Base-by-base conservation (phyloP, 2,888 invertebrate species). In the Melinopterus prodromus region DNA sequence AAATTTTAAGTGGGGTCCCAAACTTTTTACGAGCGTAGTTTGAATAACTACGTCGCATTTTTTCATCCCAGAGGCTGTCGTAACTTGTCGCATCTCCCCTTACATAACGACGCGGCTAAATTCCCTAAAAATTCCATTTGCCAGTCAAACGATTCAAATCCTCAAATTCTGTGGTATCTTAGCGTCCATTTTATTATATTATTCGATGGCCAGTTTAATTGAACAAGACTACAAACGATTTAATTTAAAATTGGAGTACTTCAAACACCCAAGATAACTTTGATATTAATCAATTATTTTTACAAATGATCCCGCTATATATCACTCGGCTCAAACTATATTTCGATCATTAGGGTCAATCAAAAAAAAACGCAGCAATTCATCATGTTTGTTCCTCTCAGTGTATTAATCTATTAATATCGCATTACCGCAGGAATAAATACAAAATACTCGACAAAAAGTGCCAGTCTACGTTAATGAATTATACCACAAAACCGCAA, bases 21-120 rank as follows among this genome's bases (percentile, higher is more conserved):
- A 74, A 74, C 74, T 74, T 74, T 74, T 74, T 74, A 74, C 74
- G 35, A 35, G 36, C n/a, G n/a, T 37, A 74, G 74, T 74, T 74
- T 74, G 37, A 74, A 74, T 74, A 74, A 74, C 74, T 37, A 74
- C 74, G 74, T 35, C 35, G 36, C 74, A 37, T 74, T 74, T 74
- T 74, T 74, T 74, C 71, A n/a, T 74, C 35, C 74, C 53, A 12
- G 53, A 1, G 53, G 53, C 53, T 7, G 53, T 53, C 53, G 53
- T 53, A 53, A 53, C 53, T 26, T 26, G 26, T 26, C 26, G 1
- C 26, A 26, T 26, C 26, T 26, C 26, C 26, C 26, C 53, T 12
- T 53, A 53, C 53, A 53, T 1, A 53, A 53, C 12, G 53, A 2
- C 53, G 53, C 5, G 5, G 2, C 9, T 7, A 7, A 53, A 12